These are phyloP conservation scores for Thaumetopoea pityocampa DNA, from an alignment of 1,140 invertebrate species.

Conservation along the genomic window DNA sequence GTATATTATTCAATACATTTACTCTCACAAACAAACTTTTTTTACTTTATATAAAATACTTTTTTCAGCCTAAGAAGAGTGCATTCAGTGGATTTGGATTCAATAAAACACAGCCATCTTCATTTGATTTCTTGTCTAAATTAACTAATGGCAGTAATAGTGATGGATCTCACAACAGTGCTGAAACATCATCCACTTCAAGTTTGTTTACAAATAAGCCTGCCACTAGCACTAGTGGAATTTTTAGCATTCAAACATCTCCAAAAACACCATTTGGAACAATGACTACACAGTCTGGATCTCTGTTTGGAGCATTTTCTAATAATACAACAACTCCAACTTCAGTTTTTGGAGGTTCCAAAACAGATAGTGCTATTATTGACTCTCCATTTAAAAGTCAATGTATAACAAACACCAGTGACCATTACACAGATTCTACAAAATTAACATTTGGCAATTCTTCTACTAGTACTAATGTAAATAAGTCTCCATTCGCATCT, in stretches of 20 bases:
- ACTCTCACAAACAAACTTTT: background rate
- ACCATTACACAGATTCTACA: constrained; percentile 15
- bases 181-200: constrained; percentile 29
- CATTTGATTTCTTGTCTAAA: constrained; percentile 80
- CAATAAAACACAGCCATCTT: constrained; percentile 64
- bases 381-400: constrained; percentile 53
- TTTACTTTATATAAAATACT: background rate
- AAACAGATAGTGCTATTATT: constrained; percentile 37
- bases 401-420: constrained; percentile 35
- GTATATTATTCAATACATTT: too few relatives aligned
- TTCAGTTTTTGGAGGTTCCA: constrained; percentile 32
- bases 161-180: constrained; percentile 33
- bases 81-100: constrained; percentile 82
- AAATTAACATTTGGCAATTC: constrained; percentile 51
- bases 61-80: constrained; percentile 75
- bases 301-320: constrained; percentile 19
- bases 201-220: constrained; percentile 30
- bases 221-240: constrained; percentile 30
- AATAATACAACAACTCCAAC: constrained; percentile 13
- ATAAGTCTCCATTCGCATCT: constrained; percentile 54
- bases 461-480: constrained; percentile 33
- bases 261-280: constrained; percentile 23
- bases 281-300: constrained; percentile 20
- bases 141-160: constrained; percentile 57
- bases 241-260: constrained; percentile 37